These are phyloP conservation scores for Andricus curvator DNA, from an alignment of 2,888 invertebrate species.

Conservation along the genomic window DNA sequence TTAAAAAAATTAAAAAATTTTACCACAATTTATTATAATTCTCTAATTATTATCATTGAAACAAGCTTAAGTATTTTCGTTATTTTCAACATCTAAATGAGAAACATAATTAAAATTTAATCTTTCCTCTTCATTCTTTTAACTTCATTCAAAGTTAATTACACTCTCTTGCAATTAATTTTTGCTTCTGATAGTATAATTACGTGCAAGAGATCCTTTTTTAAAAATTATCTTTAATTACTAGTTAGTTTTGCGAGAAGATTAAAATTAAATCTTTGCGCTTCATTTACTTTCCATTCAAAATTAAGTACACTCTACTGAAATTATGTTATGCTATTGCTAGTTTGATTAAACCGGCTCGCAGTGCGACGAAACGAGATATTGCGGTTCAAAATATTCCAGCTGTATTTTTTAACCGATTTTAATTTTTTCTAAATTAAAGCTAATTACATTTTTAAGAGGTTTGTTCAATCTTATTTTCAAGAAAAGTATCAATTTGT, in stretches of 20 bases:
- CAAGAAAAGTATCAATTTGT: no score
- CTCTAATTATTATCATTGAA: neutral
- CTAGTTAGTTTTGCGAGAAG: neutral
- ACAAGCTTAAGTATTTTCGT: neutral
- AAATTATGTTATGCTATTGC: neutral
- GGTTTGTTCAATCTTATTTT: no score
- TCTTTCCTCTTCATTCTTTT: neutral
- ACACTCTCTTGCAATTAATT: slow-evolving; percentile 7
- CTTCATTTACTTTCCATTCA: neutral
- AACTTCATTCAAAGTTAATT: slow-evolving; percentile 2
- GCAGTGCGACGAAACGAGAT: no score
- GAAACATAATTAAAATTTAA: slow-evolving; percentile 17
- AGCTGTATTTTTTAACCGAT: no score
- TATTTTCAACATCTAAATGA: slow-evolving; percentile 2
- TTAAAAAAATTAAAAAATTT: neutral
- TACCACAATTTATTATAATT: neutral
- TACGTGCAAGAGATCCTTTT: no score
- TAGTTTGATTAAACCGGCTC: neutral
- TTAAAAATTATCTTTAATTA: no score
- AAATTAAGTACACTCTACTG: neutral
- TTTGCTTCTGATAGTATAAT: neutral
- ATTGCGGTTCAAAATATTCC: no score
- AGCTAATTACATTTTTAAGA: no score
- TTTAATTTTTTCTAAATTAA: no score
- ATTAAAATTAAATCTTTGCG: neutral